phyloP scores from a whole-genome alignment of 2,888 invertebrate species.

The Parthenolecanium corni region DNA sequence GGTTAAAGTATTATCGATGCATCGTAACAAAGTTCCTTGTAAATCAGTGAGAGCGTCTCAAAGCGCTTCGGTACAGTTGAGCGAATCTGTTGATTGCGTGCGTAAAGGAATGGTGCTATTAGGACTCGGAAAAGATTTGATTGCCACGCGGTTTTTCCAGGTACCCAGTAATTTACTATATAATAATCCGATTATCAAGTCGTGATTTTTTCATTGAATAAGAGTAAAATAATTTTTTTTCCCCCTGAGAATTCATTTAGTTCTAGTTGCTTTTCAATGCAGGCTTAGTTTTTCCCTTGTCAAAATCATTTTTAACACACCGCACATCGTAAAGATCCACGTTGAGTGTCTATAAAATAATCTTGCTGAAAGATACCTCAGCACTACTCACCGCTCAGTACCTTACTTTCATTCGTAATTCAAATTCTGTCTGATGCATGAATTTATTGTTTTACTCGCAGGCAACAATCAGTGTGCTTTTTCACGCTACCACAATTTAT shows the following conservation, averaged over 20 bases:
- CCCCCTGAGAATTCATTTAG: neutral
- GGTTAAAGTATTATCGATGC: slow-evolving; percentile 70
- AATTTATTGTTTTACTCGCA: slow-evolving; percentile 41
- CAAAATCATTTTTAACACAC: no score
- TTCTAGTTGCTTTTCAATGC: no score
- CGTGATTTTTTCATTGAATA: no score
- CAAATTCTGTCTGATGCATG: neutral
- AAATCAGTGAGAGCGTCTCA: slow-evolving; percentile 78
- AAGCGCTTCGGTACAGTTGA: slow-evolving; percentile 69
- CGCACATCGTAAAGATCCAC: no score
- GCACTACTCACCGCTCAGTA: neutral
- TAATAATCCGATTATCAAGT: no score
- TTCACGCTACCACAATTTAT: slow-evolving; percentile 71
- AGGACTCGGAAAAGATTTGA: slow-evolving; percentile 43
- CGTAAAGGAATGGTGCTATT: slow-evolving; percentile 78
- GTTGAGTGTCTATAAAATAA: no score
- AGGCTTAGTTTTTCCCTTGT: no score
- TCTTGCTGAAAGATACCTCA: no score
- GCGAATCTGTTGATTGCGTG: slow-evolving; percentile 44
- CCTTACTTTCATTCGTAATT: neutral
- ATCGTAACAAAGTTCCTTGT: slow-evolving; percentile 85
- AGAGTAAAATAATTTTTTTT: neutral
- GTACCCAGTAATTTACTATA: neutral
- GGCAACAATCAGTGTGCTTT: slow-evolving; percentile 81
- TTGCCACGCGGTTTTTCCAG: slow-evolving; percentile 45